Evolutionary conservation across 2,888 invertebrate species (phyloP), one percentile per base, ranked within the genome.

Genomic region (Nipponacmea schrenckii): DNA sequence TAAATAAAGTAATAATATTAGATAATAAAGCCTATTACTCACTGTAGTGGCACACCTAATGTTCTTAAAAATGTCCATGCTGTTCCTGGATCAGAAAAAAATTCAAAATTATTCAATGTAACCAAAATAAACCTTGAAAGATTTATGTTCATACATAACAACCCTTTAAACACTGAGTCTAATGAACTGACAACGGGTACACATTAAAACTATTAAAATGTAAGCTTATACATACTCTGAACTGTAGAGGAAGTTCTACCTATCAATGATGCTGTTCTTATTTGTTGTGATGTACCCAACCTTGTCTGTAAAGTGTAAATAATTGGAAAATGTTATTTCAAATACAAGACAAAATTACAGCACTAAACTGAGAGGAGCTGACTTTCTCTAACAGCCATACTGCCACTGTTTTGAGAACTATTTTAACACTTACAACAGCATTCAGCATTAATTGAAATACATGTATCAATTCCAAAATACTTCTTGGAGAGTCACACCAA

Each of bases 61-160:
- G 75, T 83, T 63, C 85, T 77, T 14, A 84, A 70, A 66, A 85
- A 77, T 31, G 84, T 84, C 83, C 85, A 83, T 76, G 81, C 74
- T 67, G 80, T 77, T 72, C 84, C 86, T 86, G 70, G 20, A 74
- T 74, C 70, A 73, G 50, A 77, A 20, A 71, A 17, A 72, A 31
- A 62, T 48, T 62, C 12, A 39, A 45, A 62, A 2, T 56, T 56
- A 15, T 50, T 70, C 63, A 14, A 26, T 17, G 20, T 2, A 31
- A n/a, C n/a, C 39, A 24, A 50, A 31, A 3, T 62, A 10, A 45
- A 20, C n/a, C n/a, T n/a, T n/a, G n/a, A n/a, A n/a, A n/a, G n/a
- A n/a, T n/a, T n/a, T n/a, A n/a, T n/a, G n/a, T n/a, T n/a, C n/a
- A n/a, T n/a, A n/a, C n/a, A n/a, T n/a, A n/a, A n/a, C n/a, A n/a